phyloP scores from a whole-genome alignment of 2,113 vertebrate species.

The Megalops atlanticus region DNA sequence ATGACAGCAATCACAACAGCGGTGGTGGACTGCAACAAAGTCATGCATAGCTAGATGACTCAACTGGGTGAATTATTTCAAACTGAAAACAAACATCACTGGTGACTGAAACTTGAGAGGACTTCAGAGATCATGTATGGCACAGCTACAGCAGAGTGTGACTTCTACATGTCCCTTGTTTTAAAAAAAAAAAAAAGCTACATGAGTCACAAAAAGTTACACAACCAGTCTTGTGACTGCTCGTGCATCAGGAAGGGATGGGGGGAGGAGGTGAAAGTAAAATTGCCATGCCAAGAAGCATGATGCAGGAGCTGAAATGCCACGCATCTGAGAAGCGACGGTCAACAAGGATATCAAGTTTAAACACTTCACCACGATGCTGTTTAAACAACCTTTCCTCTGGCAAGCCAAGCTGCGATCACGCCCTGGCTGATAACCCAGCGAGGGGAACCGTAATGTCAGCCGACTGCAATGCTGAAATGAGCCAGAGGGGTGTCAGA shows the following conservation, averaged over 20 bases:
- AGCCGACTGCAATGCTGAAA: too few relatives aligned
- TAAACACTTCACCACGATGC: background rate
- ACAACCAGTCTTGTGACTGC: background rate
- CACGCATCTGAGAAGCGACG: background rate
- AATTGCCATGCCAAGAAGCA: background rate
- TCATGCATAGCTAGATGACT: background rate
- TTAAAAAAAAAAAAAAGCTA: background rate
- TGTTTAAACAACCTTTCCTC: background rate
- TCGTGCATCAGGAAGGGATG: background rate
- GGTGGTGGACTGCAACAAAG: too few relatives aligned
- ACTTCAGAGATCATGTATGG: background rate
- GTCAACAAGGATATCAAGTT: background rate
- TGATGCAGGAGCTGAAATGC: background rate
- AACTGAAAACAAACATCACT: conserved; percentile 1
- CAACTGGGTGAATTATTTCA: background rate
- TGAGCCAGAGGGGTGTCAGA: too few relatives aligned
- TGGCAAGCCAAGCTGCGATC: background rate
- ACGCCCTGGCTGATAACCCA: too few relatives aligned
- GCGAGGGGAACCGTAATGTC: too few relatives aligned
- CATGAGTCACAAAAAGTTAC: background rate
- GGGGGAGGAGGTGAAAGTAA: background rate
- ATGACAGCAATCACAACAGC: too few relatives aligned
- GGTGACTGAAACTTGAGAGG: conserved; percentile 1
- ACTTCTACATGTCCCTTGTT: background rate
- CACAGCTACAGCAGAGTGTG: background rate